These are phyloP conservation scores for Corythaeola cristata DNA, from an alignment of 2,113 vertebrate genomes.

Conservation along the genomic window DNA sequence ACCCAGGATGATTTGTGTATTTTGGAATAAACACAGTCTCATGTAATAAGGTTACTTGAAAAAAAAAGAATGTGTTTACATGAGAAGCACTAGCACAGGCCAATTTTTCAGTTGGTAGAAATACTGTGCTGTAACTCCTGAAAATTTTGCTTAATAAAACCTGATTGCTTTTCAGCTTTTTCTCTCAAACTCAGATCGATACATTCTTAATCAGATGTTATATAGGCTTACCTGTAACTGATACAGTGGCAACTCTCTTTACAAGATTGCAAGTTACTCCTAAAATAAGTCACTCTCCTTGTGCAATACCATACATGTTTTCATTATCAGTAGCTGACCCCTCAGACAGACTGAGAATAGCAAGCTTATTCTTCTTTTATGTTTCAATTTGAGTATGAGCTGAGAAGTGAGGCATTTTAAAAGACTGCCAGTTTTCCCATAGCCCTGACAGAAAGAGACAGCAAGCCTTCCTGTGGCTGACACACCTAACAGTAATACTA, in stretches of 20 bases:
- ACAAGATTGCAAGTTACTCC: not conserved
- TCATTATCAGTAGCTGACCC: not conserved
- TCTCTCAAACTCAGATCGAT: not conserved
- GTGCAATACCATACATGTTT: not conserved
- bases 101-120: not conserved
- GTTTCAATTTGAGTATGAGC: not conserved
- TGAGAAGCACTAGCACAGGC: not conserved
- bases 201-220: not conserved
- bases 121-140: not conserved
- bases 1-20: not conserved
- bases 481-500: not conserved
- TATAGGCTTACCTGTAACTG: not conserved
- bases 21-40: not conserved
- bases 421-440: not conserved
- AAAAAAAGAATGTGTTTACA: not conserved
- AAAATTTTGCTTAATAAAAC: not conserved
- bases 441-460: not conserved
- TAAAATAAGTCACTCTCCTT: not conserved
- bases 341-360: not conserved
- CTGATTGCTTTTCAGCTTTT: not conserved
- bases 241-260: not conserved
- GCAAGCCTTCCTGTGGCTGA: not conserved
- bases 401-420: conserved; percentile 4
- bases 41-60: not conserved
- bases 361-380: not conserved